These are phyloP conservation scores for Stigmatopora argus DNA, from an alignment of 2,113 vertebrate genomes.

Conservation along the genomic window DNA sequence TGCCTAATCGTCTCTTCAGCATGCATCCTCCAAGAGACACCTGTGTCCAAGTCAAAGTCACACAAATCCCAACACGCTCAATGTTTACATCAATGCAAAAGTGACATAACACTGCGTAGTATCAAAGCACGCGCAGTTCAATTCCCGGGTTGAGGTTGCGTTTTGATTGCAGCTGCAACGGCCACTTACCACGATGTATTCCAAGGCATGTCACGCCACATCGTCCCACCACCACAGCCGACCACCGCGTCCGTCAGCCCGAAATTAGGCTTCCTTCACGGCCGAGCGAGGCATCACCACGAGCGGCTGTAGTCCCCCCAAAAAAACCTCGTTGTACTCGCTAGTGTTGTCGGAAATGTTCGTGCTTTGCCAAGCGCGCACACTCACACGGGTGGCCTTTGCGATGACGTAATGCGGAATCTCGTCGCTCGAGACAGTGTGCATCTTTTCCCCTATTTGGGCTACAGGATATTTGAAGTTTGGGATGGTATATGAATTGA, in stretches of 20 bases:
- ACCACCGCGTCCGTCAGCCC: constrained; percentile 25
- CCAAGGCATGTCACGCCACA: constrained; percentile 57
- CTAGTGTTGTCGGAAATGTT: constrained; percentile 56
- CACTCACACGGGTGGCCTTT: constrained; percentile 51
- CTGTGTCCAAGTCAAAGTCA: constrained; percentile 15
- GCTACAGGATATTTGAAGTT: constrained; percentile 32
- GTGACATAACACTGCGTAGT: constrained; percentile 58
- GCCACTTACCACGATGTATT: constrained; percentile 70
- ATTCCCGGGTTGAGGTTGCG: constrained; percentile 59
- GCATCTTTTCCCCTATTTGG: not conserved
- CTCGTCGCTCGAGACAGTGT: constrained; percentile 61
- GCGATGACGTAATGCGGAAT: constrained; percentile 74
- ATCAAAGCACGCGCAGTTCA: constrained; percentile 38
- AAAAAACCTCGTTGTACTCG: constrained; percentile 27
- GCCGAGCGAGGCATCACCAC: constrained; percentile 44
- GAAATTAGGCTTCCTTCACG: constrained; percentile 41
- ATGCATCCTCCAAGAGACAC: constrained; percentile 56
- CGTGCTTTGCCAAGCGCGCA: constrained; percentile 47
- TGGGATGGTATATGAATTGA: not conserved
- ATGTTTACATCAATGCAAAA: constrained; percentile 18
- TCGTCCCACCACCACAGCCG: constrained; percentile 34
- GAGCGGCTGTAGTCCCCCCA: constrained; percentile 17
- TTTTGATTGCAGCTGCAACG: constrained; percentile 51
- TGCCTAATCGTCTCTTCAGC: constrained; percentile 27
- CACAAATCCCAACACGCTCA: not conserved